A percentile compares a stretch with the other conserved stretches of the same genome.
These are phyloP conservation scores for Shinisaurus crocodilurus DNA, from an alignment of 2,113 vertebrate genomes.

Conservation along the genomic window DNA sequence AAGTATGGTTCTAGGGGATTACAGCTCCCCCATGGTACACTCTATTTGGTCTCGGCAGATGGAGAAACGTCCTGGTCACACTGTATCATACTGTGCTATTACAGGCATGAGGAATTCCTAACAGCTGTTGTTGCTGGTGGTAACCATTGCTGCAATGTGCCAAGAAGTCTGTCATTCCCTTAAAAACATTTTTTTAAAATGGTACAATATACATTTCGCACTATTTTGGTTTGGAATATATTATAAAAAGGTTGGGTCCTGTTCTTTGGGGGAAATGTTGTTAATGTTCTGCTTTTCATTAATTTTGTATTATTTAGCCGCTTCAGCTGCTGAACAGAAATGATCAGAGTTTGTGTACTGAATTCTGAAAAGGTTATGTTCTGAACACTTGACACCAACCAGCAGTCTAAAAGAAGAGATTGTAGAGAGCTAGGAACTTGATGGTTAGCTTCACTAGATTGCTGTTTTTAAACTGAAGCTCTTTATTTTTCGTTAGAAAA, in stretches of 20 bases:
- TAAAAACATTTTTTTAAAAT: background rate
- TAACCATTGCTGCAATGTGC: background rate
- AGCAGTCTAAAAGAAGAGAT: background rate
- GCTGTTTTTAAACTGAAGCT: background rate
- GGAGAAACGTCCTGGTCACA: background rate
- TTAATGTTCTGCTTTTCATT: background rate
- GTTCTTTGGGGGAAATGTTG: background rate
- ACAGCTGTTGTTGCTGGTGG: slow-evolving; percentile 9
- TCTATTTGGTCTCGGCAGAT: background rate
- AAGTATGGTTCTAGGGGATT: background rate
- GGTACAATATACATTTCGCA: slow-evolving; percentile 13
- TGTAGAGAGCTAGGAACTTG: background rate
- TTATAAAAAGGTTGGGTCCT: slow-evolving; percentile 1
- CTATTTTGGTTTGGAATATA: slow-evolving; percentile 3
- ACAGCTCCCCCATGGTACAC: background rate
- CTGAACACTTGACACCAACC: background rate
- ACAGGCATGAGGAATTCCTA: background rate
- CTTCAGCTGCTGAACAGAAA: background rate
- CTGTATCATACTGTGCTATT: background rate
- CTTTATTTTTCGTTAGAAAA: background rate
- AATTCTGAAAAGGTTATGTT: background rate
- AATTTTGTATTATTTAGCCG: background rate
- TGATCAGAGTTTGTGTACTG: background rate
- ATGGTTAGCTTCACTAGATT: background rate
- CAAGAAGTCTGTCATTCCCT: slow-evolving; percentile 13